phyloP scores from a whole-genome alignment of 2,888 invertebrate species.

The Andrena camellia region DNA sequence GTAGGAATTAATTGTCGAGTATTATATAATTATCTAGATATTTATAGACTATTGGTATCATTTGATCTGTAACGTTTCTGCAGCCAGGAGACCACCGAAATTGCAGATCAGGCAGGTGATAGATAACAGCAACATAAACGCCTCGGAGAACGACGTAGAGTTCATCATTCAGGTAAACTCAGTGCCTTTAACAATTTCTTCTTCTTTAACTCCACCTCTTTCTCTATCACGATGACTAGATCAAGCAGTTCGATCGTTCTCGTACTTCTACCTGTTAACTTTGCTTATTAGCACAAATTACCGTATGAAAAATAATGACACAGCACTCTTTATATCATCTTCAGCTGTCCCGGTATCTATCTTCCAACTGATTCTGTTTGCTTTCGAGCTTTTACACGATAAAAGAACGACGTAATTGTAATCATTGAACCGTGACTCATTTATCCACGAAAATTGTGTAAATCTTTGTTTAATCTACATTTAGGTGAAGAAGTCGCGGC shows the following conservation, averaged over 20 bases:
- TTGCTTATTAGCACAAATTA: not conserved
- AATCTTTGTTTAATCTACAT: constrained; percentile 22
- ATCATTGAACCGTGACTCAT: not conserved
- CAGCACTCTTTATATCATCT: not conserved
- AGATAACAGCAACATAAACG: constrained; percentile 78
- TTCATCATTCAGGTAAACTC: constrained; percentile 82
- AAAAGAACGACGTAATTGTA: not conserved
- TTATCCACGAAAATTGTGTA: constrained; percentile 8
- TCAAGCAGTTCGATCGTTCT: not conserved
- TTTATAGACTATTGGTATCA: not conserved
- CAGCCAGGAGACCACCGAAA: constrained; percentile 73
- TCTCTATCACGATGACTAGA: too few species aligned
- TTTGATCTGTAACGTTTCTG: not conserved
- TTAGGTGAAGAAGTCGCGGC: constrained; percentile 75
- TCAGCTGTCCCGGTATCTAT: not conserved
- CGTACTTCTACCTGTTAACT: not conserved
- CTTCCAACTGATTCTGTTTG: not conserved
- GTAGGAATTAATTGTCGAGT: not conserved
- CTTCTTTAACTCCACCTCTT: too few species aligned
- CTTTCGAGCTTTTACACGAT: not conserved
- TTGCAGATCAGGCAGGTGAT: constrained; percentile 82
- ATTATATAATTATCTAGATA: not conserved
- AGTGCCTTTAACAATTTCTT: too few species aligned
- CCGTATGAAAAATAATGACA: not conserved
- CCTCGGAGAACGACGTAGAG: constrained; percentile 81